phyloP scores from a whole-genome alignment of 2,797 vertebrate genomes.

The Aeoliscus strigatus region DNA sequence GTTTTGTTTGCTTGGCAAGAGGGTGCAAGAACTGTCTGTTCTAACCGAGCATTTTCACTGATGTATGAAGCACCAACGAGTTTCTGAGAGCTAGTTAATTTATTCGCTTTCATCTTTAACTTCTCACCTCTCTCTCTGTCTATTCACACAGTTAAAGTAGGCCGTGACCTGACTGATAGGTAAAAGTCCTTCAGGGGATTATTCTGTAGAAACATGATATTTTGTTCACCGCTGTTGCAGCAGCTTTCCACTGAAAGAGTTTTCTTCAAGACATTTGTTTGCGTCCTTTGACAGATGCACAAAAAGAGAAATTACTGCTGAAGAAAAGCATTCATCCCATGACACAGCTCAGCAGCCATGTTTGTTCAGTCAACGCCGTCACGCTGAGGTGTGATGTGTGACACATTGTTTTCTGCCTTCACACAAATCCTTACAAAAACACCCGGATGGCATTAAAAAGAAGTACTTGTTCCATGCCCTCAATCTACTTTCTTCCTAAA shows the following conservation, averaged over 20 bases:
- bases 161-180: no score
- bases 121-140: no score
- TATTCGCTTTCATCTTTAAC: no score
- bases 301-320: slow-evolving; percentile 20
- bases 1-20: no score
- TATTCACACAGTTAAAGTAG: no score
- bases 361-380: slow-evolving; percentile 3
- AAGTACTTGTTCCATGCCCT: slow-evolving; percentile 32
- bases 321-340: slow-evolving; percentile 14
- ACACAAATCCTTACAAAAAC: slow-evolving; percentile 6
- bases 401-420: slow-evolving; percentile 4
- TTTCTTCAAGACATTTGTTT: slow-evolving; percentile 37
- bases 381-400: slow-evolving; percentile 3
- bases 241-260: slow-evolving; percentile 7
- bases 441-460: background rate
- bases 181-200: no score
- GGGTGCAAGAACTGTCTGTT: no score
- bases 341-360: slow-evolving; percentile 1
- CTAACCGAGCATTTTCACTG: no score
- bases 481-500: slow-evolving; percentile 38
- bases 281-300: slow-evolving; percentile 34
- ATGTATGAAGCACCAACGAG: no score
- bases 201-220: no score
- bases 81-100: no score
- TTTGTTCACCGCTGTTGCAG: no score